Evolutionary conservation across 1,140 invertebrate genomes (phyloP).

Genomic region (Ctenoplectra terminalis): DNA sequence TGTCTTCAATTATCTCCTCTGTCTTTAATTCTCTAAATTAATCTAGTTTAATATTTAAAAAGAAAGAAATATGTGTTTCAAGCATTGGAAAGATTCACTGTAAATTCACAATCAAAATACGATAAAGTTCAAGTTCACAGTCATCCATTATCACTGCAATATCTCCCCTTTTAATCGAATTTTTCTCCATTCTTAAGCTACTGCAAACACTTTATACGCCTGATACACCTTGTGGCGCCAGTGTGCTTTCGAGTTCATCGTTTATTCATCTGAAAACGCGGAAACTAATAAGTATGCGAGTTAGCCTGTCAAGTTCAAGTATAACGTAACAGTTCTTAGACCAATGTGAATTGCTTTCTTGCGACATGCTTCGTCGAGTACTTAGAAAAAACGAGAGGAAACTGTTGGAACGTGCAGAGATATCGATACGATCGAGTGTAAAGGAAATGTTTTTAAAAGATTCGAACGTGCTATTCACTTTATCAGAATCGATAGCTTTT

Average conservation of each 20-base stretch:
- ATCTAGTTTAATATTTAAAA: too few relatives aligned
- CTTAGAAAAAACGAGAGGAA: neutral
- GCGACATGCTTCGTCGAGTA: neutral
- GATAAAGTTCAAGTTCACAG: too few relatives aligned
- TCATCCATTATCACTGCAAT: too few relatives aligned
- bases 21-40: too few relatives aligned
- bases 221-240: neutral
- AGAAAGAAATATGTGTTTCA: too few relatives aligned
- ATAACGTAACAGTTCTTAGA: conserved; percentile 7
- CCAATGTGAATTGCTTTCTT: neutral
- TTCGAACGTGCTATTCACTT: neutral
- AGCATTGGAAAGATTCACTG: too few relatives aligned
- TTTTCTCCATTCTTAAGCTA: too few relatives aligned
- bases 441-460: neutral
- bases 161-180: too few relatives aligned
- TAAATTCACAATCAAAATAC: too few relatives aligned
- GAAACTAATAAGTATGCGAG: neutral
- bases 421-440: too few relatives aligned
- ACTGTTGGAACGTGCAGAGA: neutral
- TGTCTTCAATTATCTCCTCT: too few relatives aligned
- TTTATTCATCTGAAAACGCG: neutral
- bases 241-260: neutral
- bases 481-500: neutral
- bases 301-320: conserved; percentile 25
- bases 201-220: neutral